Percentiles rank a stretch among this genome's conserved stretches.
These are phyloP conservation scores for Caenorhabditis virilis DNA, from an alignment of 2,888 invertebrate genomes.

Conservation along the genomic window DNA sequence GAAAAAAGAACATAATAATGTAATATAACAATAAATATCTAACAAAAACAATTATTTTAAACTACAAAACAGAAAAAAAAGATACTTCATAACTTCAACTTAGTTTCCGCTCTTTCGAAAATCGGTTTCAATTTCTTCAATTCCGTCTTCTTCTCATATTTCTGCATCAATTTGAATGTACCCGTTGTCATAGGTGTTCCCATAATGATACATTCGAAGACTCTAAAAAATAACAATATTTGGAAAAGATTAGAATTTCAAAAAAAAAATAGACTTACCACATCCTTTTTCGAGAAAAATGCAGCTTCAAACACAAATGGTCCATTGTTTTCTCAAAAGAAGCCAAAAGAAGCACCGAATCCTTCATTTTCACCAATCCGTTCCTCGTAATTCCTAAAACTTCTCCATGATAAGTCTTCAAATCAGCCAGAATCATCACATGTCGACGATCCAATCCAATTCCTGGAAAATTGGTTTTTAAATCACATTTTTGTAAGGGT, in stretches of 20 bases:
- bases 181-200: conserved; percentile 76
- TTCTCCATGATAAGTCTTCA: conserved; percentile 95
- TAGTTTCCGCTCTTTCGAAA: conserved; percentile 30
- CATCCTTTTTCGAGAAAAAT: conserved; percentile 93
- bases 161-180: conserved; percentile 68
- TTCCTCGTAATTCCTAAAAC: conserved; percentile 95
- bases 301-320: conserved; percentile 98
- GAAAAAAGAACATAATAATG: too few species aligned
- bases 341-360: conserved; percentile 95
- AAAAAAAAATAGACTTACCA: too few species aligned
- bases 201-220: conserved; percentile 97
- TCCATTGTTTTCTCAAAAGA: conserved; percentile 99
- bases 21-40: too few species aligned
- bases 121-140: conserved; percentile 38
- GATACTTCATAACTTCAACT: conserved; percentile 9
- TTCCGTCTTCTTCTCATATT: conserved; percentile 28
- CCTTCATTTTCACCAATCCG: conserved; percentile 97
- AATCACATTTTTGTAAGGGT: too few species aligned
- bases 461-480: too few species aligned
- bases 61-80: not conserved
- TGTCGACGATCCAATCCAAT: conserved; percentile 97
- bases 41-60: too few species aligned
- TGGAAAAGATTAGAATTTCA: conserved; percentile 1
- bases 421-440: conserved; percentile 92
- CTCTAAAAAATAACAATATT: too few species aligned